Base-by-base conservation (phyloP, 2,888 invertebrate genomes). In the Metalampra italica region DNA sequence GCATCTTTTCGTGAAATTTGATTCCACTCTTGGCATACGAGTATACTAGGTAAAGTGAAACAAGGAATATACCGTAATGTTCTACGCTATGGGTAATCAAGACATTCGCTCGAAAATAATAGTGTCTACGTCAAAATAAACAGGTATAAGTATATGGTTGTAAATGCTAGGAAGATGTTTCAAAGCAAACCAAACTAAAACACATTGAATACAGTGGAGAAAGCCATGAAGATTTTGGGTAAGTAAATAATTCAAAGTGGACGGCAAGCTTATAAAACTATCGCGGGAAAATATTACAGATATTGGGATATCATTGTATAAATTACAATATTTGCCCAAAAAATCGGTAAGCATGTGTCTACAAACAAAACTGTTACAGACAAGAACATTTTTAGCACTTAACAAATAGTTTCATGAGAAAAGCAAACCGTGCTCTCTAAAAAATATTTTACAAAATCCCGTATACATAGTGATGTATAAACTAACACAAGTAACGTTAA, bases 341-440 rank as follows among this genome's bases (percentile, higher is more conserved):
- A 22, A 22, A 22, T 22, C 22, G 22, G 3, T 5, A 2, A 22
- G 22, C 5, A 22, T 22, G 22, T 22, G 47, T 53, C 53, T 56
- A 55, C 43, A 46, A 47, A 55, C 41, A 46, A 47, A 15, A 44
- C 46, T 40, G 50, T 44, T 62, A 59, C 59, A 66, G 68, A 68
- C 63, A 67, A 64, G 54, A 68, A 62, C 68, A 61, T 57, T 56
- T 60, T 62, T 61, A 63, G 57, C 67, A 76, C 82, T 83, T 83
- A 82, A 81, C 34, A 62, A 75, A 74, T 80, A 79, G 74, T 77
- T 69, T 71, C 65, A 75, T 72, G 80, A 86, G 85, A 87, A 80
- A 86, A 87, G 84, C 83, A 80, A 82, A 88, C 88, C 88, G 88
- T 88, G 88, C 88, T 88, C 83, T 81, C 66, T 78, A 79, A 74